Evolutionary conservation across 1,140 invertebrate species (phyloP), one percentile per base, ranked within the genome.

Genomic region (Scaptomyza montana): DNA sequence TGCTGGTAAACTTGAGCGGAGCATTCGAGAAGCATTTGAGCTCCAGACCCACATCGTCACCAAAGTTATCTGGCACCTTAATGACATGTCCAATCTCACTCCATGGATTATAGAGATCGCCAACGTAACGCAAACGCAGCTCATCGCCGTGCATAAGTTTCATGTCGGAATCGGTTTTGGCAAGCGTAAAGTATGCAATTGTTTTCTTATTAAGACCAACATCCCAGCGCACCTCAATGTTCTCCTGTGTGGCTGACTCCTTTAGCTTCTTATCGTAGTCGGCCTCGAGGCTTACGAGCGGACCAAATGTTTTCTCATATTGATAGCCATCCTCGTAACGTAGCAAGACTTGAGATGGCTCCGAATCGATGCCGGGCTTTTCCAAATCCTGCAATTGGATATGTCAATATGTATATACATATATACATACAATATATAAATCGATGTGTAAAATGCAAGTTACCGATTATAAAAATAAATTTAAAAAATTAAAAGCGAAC

Each of bases 111-210:
- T 98, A 97, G 71, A 97, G 90, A 90, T 99, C 98, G 4, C 98
- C 98, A 5, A 98, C 94, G 90, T 99, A 99, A 72, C 98, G 95
- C 36, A 99, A 93, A 70, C 97, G 94, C 19, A 99, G 92, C 92
- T 99, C 99, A 94, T 99, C 99, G 16, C 99, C 99, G 90, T 99
- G 98, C 98, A 99, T 99, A n/a, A 99, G 92, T 92, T 99, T 98
- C 97, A 99, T 98, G 89, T 99, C 98, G 77, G 98, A 97, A 89
- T 99, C 98, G 8, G 98, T 98, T 92, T 99, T 99, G 0, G 98
- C 97, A n/a, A 99, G 93, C 77, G 97, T 97, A 84, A 99, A 99
- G 92, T 98, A 98, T 0, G 99, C 98, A 60, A 98, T 98, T 0
- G 96, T 97, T 84, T 99, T 99, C 92, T 99, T 99, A 91, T 99